Evolutionary conservation across 92 coral and sea anemone genomes (phyloP).

Genomic region (Zoanthus sociatus): DNA sequence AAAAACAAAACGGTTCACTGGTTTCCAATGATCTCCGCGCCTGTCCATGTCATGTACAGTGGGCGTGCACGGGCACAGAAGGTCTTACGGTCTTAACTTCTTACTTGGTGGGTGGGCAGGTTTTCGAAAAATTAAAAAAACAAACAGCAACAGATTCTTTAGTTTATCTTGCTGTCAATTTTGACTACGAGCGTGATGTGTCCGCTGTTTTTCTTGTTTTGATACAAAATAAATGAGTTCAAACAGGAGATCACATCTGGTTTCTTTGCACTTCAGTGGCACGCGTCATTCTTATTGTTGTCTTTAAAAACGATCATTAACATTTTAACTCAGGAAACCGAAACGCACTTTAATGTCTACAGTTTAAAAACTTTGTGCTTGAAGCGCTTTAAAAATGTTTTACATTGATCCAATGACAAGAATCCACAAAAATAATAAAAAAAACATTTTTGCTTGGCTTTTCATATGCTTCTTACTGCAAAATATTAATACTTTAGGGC

Average conservation of each 20-base stretch:
- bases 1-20: constrained; percentile 26
- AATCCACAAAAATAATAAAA: not conserved
- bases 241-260: constrained; percentile 30
- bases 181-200: not conserved
- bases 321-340: constrained; percentile 51
- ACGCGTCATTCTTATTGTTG: constrained; percentile 68
- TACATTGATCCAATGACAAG: not conserved
- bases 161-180: constrained; percentile 2
- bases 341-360: not conserved
- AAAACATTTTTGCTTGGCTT: not conserved
- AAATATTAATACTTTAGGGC: not conserved
- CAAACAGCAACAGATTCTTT: constrained; percentile 13
- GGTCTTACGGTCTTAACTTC: not conserved
- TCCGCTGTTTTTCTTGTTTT: not conserved
- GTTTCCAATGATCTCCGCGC: constrained; percentile 16
- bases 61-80: constrained; percentile 2
- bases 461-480: not conserved
- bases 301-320: constrained; percentile 42
- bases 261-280: constrained; percentile 56
- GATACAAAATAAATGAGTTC: not conserved
- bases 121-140: constrained; percentile 5
- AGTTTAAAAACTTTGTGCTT: constrained; percentile 17
- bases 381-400: constrained; percentile 24
- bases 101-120: constrained; percentile 16
- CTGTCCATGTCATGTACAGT: constrained; percentile 11